Percentiles rank a stretch among this genome's conserved stretches.
Evolutionary conservation across 2,797 vertebrate species (phyloP).

Genomic region (Botia kubotai): DNA sequence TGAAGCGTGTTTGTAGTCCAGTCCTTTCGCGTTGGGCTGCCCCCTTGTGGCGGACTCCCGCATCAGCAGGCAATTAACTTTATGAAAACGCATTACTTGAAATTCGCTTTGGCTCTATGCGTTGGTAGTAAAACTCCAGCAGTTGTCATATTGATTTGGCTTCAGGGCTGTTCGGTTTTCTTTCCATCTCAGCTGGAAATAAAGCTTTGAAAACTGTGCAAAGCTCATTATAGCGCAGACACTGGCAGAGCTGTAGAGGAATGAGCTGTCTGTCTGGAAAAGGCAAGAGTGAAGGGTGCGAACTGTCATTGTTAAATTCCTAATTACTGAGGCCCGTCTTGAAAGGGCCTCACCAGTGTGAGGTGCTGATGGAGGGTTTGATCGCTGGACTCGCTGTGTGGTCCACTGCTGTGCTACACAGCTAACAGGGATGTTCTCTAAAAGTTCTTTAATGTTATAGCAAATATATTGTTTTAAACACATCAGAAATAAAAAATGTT

Average conservation of each 20-base stretch:
- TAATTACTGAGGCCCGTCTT: conserved; percentile 72
- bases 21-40: not conserved
- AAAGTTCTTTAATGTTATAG: too few relatives aligned
- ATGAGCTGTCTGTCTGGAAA: conserved; percentile 51
- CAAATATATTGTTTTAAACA: too few relatives aligned
- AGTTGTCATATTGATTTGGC: conserved; percentile 17
- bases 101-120: not conserved
- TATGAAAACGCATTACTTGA: not conserved
- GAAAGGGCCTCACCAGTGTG: conserved; percentile 67
- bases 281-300: conserved; percentile 66
- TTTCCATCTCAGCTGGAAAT: conserved; percentile 33
- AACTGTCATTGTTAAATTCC: conserved; percentile 70
- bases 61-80: not conserved
- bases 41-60: not conserved
- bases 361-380: conserved; percentile 69
- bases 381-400: conserved; percentile 76
- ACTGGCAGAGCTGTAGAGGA: conserved; percentile 35
- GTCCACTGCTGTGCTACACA: conserved; percentile 59
- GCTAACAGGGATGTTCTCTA: too few relatives aligned
- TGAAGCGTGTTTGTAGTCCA: not conserved
- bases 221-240: conserved; percentile 20
- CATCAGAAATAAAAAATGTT: too few relatives aligned
- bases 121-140: conserved; percentile 3
- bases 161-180: not conserved
- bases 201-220: conserved; percentile 1